Conservation (phyloP, 2,888 invertebrate species). For the Diloba caeruleocephala region DNA sequence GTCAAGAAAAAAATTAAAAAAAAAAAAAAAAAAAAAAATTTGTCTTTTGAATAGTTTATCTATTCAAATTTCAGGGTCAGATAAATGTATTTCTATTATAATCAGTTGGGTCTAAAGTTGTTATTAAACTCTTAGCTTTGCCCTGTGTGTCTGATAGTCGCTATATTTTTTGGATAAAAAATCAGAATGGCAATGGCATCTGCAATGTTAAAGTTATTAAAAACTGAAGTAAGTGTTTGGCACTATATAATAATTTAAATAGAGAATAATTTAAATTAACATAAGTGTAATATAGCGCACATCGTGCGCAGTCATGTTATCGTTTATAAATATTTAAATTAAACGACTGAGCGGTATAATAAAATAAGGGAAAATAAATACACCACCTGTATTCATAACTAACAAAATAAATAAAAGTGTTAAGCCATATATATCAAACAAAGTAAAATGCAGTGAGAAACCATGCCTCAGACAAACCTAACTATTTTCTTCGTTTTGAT, state of each 20-base stretch:
- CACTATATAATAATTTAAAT: conserved; percentile 6
- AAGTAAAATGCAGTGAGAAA: too few relatives aligned
- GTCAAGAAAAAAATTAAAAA: too few relatives aligned
- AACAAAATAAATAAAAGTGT: conserved; percentile 15
- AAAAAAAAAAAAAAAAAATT: too few relatives aligned
- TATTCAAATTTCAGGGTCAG: conserved; percentile 86
- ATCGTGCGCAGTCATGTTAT: conserved; percentile 49
- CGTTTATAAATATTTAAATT: conserved; percentile 48
- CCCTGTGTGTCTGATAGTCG: too few relatives aligned
- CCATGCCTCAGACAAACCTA: too few relatives aligned
- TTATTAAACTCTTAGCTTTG: too few relatives aligned
- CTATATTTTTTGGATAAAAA: too few relatives aligned
- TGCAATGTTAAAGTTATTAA: conserved; percentile 80
- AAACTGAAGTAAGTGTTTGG: conserved; percentile 84
- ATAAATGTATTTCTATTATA: conserved; percentile 81
- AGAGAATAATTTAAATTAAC: conserved; percentile 21
- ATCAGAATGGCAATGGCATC: conserved; percentile 73
- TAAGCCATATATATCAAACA: background rate
- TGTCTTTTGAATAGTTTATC: conserved; percentile 78
- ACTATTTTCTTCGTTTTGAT: too few relatives aligned
- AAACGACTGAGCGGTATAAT: conserved; percentile 33
- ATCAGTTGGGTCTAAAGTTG: too few relatives aligned
- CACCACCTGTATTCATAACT: conserved; percentile 12
- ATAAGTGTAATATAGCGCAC: conserved; percentile 20
- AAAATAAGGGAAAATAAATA: conserved; percentile 28